Percentiles rank a stretch among this genome's conserved stretches.
Conservation (phyloP, 2,888 invertebrate species). For the Nomada flava region DNA sequence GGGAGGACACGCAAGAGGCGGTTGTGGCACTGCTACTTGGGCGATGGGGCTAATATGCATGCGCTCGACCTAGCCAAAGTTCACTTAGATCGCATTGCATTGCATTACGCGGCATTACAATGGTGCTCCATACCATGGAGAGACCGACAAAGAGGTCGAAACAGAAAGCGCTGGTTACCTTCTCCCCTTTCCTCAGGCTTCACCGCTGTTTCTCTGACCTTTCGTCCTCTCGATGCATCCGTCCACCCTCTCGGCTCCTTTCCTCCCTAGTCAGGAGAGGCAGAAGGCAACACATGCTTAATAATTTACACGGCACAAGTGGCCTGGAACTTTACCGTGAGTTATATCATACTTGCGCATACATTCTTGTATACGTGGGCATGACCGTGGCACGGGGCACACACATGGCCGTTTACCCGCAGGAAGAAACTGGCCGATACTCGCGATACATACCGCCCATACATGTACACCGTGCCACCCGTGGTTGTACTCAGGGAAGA, state of each 20-base stretch:
- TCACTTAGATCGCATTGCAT: conserved; percentile 75
- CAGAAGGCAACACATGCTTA: conserved; percentile 76
- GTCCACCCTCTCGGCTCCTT: conserved; percentile 7
- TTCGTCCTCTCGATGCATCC: conserved; percentile 52
- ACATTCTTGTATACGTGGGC: conserved; percentile 66
- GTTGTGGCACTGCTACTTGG: conserved; percentile 65
- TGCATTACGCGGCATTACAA: conserved; percentile 75
- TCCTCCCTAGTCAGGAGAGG: conserved; percentile 47
- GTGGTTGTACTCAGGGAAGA: conserved; percentile 66
- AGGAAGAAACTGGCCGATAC: conserved; percentile 63
- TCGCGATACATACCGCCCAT: conserved; percentile 36
- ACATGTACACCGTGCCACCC: conserved; percentile 20
- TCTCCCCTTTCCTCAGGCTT: conserved; percentile 16
- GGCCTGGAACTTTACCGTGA: conserved; percentile 78
- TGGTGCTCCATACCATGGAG: conserved; percentile 54
- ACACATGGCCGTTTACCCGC: conserved; percentile 22
- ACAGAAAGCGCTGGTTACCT: conserved; percentile 41
- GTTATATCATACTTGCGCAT: conserved; percentile 77
- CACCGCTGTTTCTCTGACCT: conserved; percentile 59
- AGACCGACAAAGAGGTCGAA: conserved; percentile 31
- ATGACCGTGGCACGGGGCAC: conserved; percentile 36
- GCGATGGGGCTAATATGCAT: conserved; percentile 78
- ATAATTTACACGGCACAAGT: conserved; percentile 79
- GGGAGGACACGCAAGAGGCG: conserved; percentile 55
- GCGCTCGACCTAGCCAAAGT: conserved; percentile 75